Base-by-base conservation (phyloP, 2,797 vertebrate genomes). In the Anabas testudineus region DNA sequence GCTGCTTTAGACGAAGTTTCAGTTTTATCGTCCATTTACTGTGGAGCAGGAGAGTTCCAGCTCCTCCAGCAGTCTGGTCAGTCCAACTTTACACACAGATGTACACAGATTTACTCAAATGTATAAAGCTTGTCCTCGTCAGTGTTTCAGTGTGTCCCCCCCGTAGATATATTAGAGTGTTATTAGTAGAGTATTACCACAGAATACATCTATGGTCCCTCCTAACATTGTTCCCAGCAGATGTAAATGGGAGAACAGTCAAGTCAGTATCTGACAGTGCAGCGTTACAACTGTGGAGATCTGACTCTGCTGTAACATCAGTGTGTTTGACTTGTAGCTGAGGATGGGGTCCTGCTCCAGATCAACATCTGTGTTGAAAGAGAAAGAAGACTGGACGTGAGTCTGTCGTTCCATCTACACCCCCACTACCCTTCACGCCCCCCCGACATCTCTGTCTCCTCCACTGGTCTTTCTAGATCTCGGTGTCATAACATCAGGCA, bases 371-470 rank as follows among this genome's bases (percentile, higher is more conserved):
- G 61, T 0, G 47, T 46, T 1, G 79, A 68, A 54, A 67, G 9
- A n/a, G 61, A 66, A 1, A 45, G 28, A 15, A 21, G 39, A 3
- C 53, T 21, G 71, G 61, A 71, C 1, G 21, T 83, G 34, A 74
- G 60, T 5, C 72, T 97, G 58, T 54, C 94, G 32, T 97, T 98
- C 92, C 92, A 93, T 64, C 86, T 98, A 73, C 92, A 94, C 3
- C 87, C 90, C 24, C 54, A 22, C 55, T 98, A 97, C 87, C 97
- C 97, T 2, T 89, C 67, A 42, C 78, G 83, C 70, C 78, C 87
- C 7, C 97, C 96, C 0, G 88, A 93, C 55, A 86, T 98, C 85
- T 96, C 95, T 0, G 82, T 98, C 76, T 90, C 71, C 64, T 97
- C 95, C 39, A 80, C 91, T 3, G 76, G 64, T 69, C 93, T 98